Conservation (phyloP, 1,140 invertebrate genomes). For the Muscidifurax raptorellus region DNA sequence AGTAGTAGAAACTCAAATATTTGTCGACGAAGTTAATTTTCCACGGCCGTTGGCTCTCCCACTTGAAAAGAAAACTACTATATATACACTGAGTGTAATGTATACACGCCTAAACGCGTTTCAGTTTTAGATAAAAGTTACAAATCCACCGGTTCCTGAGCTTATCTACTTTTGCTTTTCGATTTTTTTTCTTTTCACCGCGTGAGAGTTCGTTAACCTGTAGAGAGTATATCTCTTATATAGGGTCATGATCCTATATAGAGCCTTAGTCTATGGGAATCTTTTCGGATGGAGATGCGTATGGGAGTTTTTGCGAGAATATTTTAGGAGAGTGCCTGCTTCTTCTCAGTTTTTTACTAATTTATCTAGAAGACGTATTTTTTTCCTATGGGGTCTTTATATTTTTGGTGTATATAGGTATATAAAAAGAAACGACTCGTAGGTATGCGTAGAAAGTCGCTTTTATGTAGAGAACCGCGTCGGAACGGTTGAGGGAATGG, state of each 20-base stretch:
- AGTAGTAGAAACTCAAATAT: slow-evolving; percentile 32
- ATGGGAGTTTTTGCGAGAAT: not conserved
- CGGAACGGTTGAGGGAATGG: not conserved
- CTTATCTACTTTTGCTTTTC: not conserved
- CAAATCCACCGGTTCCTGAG: not conserved
- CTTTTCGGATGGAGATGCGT: not conserved
- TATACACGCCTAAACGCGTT: not conserved
- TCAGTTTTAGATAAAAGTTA: not conserved
- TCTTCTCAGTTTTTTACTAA: too few relatives aligned
- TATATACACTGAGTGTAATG: not conserved
- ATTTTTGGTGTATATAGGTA: not conserved
- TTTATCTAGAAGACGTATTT: not conserved
- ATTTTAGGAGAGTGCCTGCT: not conserved
- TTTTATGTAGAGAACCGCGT: not conserved
- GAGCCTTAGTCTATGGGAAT: not conserved
- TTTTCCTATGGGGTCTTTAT: not conserved
- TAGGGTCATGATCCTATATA: not conserved
- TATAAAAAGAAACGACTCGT: not conserved
- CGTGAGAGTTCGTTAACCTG: not conserved
- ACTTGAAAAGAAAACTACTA: not conserved
- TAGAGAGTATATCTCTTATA: not conserved
- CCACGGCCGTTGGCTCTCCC: not conserved
- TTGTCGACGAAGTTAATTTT: slow-evolving; percentile 10
- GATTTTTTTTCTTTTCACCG: not conserved
- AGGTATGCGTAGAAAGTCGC: not conserved